Evolutionary conservation across 2,888 invertebrate species (phyloP).

Genomic region (Campoplex capitator): DNA sequence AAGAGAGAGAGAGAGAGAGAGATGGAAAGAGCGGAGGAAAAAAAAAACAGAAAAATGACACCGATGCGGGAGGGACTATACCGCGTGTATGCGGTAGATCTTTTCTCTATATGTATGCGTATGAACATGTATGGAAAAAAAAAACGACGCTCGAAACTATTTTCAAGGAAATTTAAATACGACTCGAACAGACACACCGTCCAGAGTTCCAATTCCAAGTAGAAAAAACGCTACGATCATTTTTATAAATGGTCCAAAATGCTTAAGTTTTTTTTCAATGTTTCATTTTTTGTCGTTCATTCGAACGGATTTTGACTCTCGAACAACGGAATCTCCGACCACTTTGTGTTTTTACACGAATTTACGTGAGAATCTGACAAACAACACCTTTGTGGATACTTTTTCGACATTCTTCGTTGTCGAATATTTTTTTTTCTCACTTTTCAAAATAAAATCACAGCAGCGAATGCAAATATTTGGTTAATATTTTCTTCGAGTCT

Average conservation of each 20-base stretch:
- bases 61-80: conserved; percentile 57
- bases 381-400: too few species aligned
- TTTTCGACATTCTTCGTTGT: too few species aligned
- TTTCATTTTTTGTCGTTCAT: not conserved
- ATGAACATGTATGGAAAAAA: not conserved
- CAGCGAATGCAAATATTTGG: too few species aligned
- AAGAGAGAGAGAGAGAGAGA: conserved; percentile 13
- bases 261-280: not conserved
- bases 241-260: not conserved
- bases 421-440: too few species aligned
- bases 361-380: too few species aligned
- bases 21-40: not conserved
- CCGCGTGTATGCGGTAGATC: not conserved
- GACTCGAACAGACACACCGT: not conserved
- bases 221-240: not conserved
- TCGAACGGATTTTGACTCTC: not conserved
- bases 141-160: not conserved
- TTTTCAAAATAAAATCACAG: too few species aligned
- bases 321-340: not conserved
- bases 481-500: not conserved
- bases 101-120: not conserved
- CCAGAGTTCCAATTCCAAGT: not conserved
- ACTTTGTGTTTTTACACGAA: too few species aligned
- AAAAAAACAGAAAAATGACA: conserved; percentile 60
- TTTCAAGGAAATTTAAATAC: not conserved